Evolutionary conservation across 2,888 invertebrate genomes (phyloP), one percentile per base, ranked within the genome.

Genomic region (Perdita meconis): DNA sequence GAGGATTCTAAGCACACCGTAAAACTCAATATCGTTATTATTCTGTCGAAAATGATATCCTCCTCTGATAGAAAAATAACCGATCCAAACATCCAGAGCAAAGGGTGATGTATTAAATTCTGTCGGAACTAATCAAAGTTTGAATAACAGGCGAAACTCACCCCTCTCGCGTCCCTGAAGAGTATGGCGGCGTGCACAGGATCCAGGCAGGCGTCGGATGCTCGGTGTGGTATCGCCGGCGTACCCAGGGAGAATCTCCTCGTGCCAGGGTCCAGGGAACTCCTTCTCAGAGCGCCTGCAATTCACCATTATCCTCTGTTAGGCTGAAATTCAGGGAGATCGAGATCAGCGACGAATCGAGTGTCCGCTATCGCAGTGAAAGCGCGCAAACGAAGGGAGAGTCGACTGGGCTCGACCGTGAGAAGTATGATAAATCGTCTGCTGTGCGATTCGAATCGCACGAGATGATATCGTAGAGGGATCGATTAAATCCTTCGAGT

Each of bases 101-200:
- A 40, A 26, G 24, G 5, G 12, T n/a, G 19, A 5, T 19, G 30
- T 34, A 4, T 24, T 19, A 36, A 38, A 47, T 47, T 47, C 22
- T 22, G 4, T 26, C n/a, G 2, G 5, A n/a, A 8, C 5, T 26
- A 26, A 40, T 63, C 8, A 34, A 57, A 51, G 2, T 40, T n/a
- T 10, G 19, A 40, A 24, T 3, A 42, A 34, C 19, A 19, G 6
- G 26, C n/a, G 16, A 53, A 24, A 95, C 97, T 96, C 92, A 97
- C 97, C 94, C 97, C 97, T 93, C 97, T 94, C n/a, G 97, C 97
- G 93, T 98, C 97, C 87, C 97, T 94, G 93, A 98, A 98, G 80
- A 98, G 94, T 88, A 98, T 97, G 87, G 98, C 97, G 63, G 97
- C 97, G 93, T 97, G 97, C 87, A 96, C 95, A 19, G 97, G 97